Base-by-base conservation (phyloP, 37 sponge, comb jelly and placozoan genomes). In the Diacarnus erythraeanus region DNA sequence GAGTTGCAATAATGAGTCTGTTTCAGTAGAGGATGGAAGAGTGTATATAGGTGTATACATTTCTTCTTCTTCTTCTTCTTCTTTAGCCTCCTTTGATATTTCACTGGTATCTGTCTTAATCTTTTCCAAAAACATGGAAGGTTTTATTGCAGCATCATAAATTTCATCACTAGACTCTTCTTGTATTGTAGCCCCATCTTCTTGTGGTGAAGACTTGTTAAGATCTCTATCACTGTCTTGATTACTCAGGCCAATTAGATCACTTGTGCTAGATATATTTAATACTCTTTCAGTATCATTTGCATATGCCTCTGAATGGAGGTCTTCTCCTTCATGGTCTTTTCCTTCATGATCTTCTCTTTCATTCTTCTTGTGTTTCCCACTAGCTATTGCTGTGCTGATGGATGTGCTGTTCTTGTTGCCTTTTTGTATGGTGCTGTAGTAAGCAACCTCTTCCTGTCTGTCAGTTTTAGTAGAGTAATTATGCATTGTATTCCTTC, bases 31-130 rank as follows among this genome's bases (percentile, higher is more conserved):
- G 5, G 51, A 30, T 18, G 80, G 86, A 34, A 67, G 38, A 22
- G 80, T 56, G 59, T 86, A 86, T 27, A 86, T 79, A 0, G 86
- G 54, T 9, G 69, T 0, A 18, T 68, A 84, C 25, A 66, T 47
- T 22, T 3, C 29, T 33, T 23, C 38, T 6, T 77, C 85, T 3
- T 17, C 27, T 27, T 21, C 43, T 18, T 26, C 63, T 33, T 3
- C 57, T 8, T 3, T n/a, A 3, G 29, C 35, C 17, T 63, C 2
- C 57, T 39, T 76, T 15, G 51, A 15, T 6, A 12, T 12, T 15
- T 6, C 12, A 47, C 12, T 47, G 12, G 6, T 47, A 47, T 12
- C 12, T 47, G 6, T 12, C 51, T 15, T 47, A 6, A 47, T 12
- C 12, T 15, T 15, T 43, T 59, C 38, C 2, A 21, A 57, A 36